Evolutionary conservation across 2,888 invertebrate species (phyloP).

Genomic region (Rhogogaster chlorosoma): DNA sequence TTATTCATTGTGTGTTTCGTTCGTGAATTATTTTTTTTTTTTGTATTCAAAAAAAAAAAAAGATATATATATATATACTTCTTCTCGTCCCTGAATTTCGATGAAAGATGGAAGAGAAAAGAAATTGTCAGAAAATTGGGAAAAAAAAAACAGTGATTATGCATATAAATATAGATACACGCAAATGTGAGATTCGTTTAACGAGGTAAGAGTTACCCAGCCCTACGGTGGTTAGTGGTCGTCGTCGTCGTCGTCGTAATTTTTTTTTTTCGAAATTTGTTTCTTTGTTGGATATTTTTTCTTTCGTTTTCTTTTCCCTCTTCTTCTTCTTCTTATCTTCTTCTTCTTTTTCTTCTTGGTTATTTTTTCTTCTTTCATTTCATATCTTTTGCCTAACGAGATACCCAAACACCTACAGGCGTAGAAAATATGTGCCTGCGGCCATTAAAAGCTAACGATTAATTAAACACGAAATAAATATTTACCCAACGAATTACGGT

Average conservation of each 20-base stretch:
- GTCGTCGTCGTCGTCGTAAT: not conserved
- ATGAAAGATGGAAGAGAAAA: no score
- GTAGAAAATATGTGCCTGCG: conserved; percentile 66
- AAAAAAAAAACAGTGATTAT: not conserved
- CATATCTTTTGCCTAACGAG: conserved; percentile 49
- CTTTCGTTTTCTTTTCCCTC: not conserved
- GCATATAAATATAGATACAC: not conserved
- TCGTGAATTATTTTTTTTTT: no score
- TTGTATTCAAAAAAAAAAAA: no score
- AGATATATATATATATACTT: no score
- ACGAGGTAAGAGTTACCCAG: no score
- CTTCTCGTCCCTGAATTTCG: no score
- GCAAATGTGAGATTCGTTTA: not conserved
- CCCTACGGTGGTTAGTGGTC: no score
- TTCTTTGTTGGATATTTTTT: no score
- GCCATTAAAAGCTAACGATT: conserved; percentile 74
- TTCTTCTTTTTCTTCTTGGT: not conserved
- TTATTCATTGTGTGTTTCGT: no score
- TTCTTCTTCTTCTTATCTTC: not conserved
- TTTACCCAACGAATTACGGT: conserved; percentile 73
- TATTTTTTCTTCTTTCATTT: not conserved
- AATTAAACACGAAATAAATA: conserved; percentile 75
- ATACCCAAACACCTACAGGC: conserved; percentile 65
- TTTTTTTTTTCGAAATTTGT: not conserved
- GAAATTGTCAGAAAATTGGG: no score